A percentile compares a stretch with the other conserved stretches of the same genome.
phyloP scores from a whole-genome alignment of 1,140 invertebrate genomes.

The Dolichoris vasculosae region DNA sequence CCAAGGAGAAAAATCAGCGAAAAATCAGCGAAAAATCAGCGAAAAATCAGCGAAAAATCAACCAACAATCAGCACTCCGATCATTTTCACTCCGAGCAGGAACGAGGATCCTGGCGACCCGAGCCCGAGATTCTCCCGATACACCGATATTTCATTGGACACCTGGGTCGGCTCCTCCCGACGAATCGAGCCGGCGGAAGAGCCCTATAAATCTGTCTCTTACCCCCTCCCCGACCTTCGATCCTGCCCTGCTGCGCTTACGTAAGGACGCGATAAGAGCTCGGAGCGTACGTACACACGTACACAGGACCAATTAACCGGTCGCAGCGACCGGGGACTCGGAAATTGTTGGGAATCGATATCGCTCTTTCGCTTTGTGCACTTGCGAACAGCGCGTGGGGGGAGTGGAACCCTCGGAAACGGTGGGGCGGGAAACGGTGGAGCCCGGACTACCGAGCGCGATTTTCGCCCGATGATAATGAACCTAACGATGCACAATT shows the following conservation, averaged over 20 bases:
- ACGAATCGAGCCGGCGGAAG: slow-evolving; percentile 54
- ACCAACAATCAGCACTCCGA: slow-evolving; percentile 62
- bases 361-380: slow-evolving; percentile 24
- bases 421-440: not conserved
- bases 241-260: slow-evolving; percentile 10
- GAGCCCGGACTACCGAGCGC: not conserved
- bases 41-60: slow-evolving; percentile 62
- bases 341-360: slow-evolving; percentile 51
- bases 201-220: slow-evolving; percentile 46
- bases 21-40: too few species aligned
- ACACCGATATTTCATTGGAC: slow-evolving; percentile 60
- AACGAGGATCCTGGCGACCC: not conserved
- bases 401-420: not conserved
- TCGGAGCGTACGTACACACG: not conserved
- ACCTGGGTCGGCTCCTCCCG: not conserved
- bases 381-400: not conserved
- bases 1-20: slow-evolving; percentile 65
- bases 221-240: not conserved
- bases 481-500: slow-evolving; percentile 51
- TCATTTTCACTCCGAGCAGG: slow-evolving; percentile 8
- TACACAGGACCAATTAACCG: slow-evolving; percentile 34
- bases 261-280: slow-evolving; percentile 49
- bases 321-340: not conserved
- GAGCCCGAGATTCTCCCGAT: slow-evolving; percentile 48
- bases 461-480: slow-evolving; percentile 51